Evolutionary conservation across 1,140 invertebrate genomes (phyloP).

Genomic region (Belonocnema kinseyi): DNA sequence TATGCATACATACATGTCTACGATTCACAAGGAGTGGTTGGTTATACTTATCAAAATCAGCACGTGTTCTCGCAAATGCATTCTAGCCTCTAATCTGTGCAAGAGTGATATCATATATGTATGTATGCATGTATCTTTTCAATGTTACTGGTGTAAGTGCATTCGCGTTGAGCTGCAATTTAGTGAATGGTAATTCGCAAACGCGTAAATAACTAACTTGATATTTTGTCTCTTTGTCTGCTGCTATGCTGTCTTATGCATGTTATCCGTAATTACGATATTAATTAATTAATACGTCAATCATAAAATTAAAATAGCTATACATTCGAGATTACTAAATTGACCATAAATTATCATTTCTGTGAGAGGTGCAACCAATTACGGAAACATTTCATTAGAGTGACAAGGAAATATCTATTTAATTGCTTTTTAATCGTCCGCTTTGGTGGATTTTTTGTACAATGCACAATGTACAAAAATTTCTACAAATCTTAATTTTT

Average conservation of each 20-base stretch:
- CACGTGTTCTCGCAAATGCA: conserved; percentile 32
- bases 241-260: background rate
- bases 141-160: too few relatives aligned
- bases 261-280: background rate
- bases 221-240: background rate
- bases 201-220: conserved; percentile 3
- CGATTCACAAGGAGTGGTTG: background rate
- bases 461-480: too few relatives aligned
- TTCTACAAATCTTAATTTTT: too few relatives aligned
- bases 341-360: background rate
- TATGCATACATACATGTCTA: background rate
- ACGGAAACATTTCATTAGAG: background rate
- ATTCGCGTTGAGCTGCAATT: background rate
- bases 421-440: background rate
- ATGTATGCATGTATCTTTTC: too few relatives aligned
- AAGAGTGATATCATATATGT: background rate
- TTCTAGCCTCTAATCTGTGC: background rate
- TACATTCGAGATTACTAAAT: conserved; percentile 8
- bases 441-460: too few relatives aligned
- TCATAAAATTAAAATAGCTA: conserved; percentile 2
- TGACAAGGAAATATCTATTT: background rate
- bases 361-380: background rate
- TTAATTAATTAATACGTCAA: background rate
- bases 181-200: background rate
- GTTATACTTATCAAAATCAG: conserved; percentile 39